Base-by-base conservation (phyloP, 2,888 invertebrate species). In the Drosophila lacicola region DNA sequence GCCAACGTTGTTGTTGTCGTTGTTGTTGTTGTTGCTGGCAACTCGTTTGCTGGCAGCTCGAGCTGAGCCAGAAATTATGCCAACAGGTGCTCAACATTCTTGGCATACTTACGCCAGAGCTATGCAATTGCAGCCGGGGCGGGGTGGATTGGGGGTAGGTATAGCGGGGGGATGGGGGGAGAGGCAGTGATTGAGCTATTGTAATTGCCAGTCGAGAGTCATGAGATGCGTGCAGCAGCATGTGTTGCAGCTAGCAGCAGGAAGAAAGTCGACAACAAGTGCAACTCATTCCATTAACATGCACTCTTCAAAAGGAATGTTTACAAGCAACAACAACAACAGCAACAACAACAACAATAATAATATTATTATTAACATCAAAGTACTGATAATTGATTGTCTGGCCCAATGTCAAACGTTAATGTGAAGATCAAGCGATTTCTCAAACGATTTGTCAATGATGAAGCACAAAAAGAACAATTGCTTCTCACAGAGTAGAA, bases 31-130 rank as follows among this genome's bases (percentile, higher is more conserved):
- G 19, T 6, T 17, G 51, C 14, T 47, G 54, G 64, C 58, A 73
- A 79, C 82, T 84, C 33, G 82, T 65, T 81, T 68, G 65, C 51
- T 58, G 44, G 37, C 55, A 53, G 39, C 46, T 19, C n/a, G 42
- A 10, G 25, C 46, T 39, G 51, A 50, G 71, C 46, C 62, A 50
- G 66, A 84, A 87, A 78, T 67, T 44, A 82, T 84, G 84, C 84
- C 87, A 83, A 71, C 83, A 83, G 83, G 83, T 83, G 83, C 83
- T 83, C 80, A 80, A 57, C 87, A 83, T 83, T 87, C 83, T 83
- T 82, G 83, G 87, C 87, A 83, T 83, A 78, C 80, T 83, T 87
- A 70, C 62, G 69, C 58, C 62, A 64, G 50, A 13, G 62, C 36
- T 29, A 33, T 25, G 67, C 67, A 73, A 78, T 81, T 81, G 53